Evolutionary conservation across 2,888 invertebrate genomes (phyloP).

Genomic region (Lathronympha strigana): DNA sequence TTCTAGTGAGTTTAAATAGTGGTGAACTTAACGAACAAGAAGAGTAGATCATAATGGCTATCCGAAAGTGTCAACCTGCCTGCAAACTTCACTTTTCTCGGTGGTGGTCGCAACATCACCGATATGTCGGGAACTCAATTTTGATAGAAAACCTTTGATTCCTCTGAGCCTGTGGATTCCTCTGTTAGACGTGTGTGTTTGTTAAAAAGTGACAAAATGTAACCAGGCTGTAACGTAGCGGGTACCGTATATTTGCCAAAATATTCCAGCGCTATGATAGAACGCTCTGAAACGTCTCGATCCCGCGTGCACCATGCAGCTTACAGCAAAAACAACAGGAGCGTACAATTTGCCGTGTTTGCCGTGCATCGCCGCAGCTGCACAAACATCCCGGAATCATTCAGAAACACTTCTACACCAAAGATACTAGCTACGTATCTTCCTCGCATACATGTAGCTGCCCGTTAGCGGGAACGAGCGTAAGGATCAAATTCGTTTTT

Average conservation of each 20-base stretch:
- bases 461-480: neutral
- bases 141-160: too few relatives aligned
- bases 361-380: slow-evolving; percentile 60
- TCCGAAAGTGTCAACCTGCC: too few relatives aligned
- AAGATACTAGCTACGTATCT: neutral
- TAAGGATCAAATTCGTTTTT: neutral
- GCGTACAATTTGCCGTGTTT: slow-evolving; percentile 57
- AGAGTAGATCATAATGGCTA: too few relatives aligned
- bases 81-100: too few relatives aligned
- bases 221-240: too few relatives aligned
- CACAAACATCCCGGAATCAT: slow-evolving; percentile 57
- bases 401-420: slow-evolving; percentile 41
- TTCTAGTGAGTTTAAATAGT: too few relatives aligned
- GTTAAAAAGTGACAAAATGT: too few relatives aligned
- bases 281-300: neutral
- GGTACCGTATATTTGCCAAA: neutral
- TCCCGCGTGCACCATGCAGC: slow-evolving; percentile 8
- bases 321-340: slow-evolving; percentile 47
- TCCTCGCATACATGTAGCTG: neutral
- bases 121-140: too few relatives aligned
- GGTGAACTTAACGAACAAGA: too few relatives aligned
- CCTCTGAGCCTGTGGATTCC: too few relatives aligned
- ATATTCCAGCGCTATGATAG: neutral
- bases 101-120: too few relatives aligned
- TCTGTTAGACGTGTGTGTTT: too few relatives aligned